Conservation (phyloP, 2,113 vertebrate genomes). For the Smithornis capensis region DNA sequence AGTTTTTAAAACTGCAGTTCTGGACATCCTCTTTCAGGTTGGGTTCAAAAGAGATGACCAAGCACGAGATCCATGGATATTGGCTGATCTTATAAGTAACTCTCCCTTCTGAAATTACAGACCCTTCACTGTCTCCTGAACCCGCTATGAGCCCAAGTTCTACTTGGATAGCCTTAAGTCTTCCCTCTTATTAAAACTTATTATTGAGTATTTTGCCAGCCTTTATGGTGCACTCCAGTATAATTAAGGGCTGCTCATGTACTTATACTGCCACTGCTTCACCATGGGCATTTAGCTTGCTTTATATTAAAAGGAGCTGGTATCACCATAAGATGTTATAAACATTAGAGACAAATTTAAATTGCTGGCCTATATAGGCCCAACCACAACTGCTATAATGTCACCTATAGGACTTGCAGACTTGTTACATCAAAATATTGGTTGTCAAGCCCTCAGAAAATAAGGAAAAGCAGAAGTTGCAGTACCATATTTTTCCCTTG, state of each 20-base stretch:
- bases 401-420: no score
- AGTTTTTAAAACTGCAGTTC: not conserved
- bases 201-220: not conserved
- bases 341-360: not conserved
- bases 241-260: not conserved
- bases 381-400: not conserved
- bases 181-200: not conserved
- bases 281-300: not conserved
- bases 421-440: not conserved
- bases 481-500: conserved; percentile 89
- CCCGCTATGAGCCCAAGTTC: not conserved
- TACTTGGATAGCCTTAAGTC: not conserved
- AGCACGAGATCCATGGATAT: not conserved
- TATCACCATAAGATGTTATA: not conserved
- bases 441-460: not conserved
- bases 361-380: not conserved
- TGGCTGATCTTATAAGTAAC: not conserved
- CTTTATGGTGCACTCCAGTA: accelerated
- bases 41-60: not conserved
- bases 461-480: accelerated
- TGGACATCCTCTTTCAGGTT: not conserved
- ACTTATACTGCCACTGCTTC: not conserved
- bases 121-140: not conserved
- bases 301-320: not conserved
- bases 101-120: not conserved